Evolutionary conservation across 2,113 vertebrate genomes (phyloP).

Genomic region (Bufo gargarizans): DNA sequence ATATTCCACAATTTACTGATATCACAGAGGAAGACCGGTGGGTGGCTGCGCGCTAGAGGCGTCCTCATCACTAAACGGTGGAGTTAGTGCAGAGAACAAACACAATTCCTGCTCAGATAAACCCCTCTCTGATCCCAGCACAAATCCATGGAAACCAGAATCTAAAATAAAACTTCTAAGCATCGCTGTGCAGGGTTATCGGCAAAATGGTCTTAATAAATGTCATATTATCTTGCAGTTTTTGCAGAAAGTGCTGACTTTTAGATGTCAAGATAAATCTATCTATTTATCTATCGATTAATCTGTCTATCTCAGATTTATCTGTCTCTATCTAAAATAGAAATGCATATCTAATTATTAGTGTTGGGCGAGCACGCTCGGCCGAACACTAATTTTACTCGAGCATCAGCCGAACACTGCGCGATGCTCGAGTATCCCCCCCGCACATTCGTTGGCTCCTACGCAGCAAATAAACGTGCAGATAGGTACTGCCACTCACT

Average conservation of each 20-base stretch:
- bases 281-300: background rate
- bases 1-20: background rate
- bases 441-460: too few species aligned
- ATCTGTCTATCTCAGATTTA: background rate
- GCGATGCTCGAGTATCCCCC: too few species aligned
- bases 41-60: background rate
- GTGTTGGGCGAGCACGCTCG: too few species aligned
- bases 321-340: background rate
- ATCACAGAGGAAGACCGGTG: background rate
- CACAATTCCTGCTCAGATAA: background rate
- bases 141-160: slow-evolving; percentile 7
- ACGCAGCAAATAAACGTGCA: too few species aligned
- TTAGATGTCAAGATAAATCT: background rate
- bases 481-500: too few species aligned
- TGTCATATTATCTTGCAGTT: too few species aligned
- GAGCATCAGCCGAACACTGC: too few species aligned
- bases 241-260: too few species aligned
- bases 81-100: background rate
- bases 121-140: background rate
- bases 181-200: background rate
- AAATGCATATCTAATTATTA: too few species aligned
- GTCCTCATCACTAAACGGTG: background rate
- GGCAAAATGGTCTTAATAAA: too few species aligned
- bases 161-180: slow-evolving; percentile 2
- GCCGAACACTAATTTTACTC: too few species aligned